Percentiles rank a stretch among this genome's conserved stretches.
These are phyloP conservation scores for Myioborus melanocephalus DNA, from an alignment of 2,797 vertebrate genomes.

Conservation along the genomic window DNA sequence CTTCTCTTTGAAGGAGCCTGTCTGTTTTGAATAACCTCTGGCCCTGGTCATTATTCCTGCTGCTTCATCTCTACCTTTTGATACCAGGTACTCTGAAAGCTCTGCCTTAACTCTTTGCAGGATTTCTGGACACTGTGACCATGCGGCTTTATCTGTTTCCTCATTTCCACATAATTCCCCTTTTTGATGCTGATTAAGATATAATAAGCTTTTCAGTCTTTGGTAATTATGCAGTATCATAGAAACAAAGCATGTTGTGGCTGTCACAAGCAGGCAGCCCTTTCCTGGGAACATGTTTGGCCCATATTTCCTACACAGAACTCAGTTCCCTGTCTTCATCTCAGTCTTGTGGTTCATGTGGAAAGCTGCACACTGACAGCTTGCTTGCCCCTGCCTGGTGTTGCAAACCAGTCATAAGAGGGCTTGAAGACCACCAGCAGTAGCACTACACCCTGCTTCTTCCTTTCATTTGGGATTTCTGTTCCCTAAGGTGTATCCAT, in stretches of 20 bases:
- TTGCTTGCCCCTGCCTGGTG: background rate
- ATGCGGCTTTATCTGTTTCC: background rate
- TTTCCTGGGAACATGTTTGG: background rate
- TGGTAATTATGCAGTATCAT: background rate
- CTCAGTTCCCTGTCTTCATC: background rate
- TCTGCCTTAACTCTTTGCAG: background rate
- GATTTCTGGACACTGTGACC: background rate
- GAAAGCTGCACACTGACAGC: background rate
- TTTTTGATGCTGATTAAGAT: background rate
- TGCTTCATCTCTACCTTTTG: background rate
- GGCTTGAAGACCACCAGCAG: background rate
- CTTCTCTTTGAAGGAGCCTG: background rate
- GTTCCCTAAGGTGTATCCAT: background rate
- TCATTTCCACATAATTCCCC: background rate
- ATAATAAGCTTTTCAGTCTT: background rate
- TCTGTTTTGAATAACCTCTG: background rate
- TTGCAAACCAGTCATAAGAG: background rate
- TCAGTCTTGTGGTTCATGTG: accelerated
- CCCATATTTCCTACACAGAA: background rate
- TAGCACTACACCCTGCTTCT: too few species aligned
- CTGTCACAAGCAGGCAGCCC: background rate
- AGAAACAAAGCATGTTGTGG: background rate
- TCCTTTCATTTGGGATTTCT: background rate
- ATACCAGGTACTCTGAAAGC: background rate
- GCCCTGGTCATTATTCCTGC: background rate